A percentile compares a stretch with the other conserved stretches of the same genome.
Evolutionary conservation across 2,113 vertebrate species (phyloP).

Genomic region (Tonatia bakeri): DNA sequence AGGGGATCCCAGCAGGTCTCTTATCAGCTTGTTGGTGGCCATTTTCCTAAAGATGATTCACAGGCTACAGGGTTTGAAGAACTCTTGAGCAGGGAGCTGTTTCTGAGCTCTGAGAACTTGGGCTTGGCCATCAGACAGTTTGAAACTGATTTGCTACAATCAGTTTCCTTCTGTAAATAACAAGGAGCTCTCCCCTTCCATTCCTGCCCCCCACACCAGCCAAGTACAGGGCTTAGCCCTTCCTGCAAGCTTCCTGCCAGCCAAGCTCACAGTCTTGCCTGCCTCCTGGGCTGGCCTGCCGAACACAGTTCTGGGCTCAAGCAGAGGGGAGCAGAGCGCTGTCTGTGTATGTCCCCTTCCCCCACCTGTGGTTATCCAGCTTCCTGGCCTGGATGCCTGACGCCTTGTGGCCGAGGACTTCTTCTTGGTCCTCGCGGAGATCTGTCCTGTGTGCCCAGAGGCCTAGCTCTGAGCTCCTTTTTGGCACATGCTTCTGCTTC

Average conservation of each 20-base stretch:
- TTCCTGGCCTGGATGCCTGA: background rate
- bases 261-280: background rate
- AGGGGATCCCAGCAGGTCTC: background rate
- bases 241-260: background rate
- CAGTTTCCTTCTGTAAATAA: background rate
- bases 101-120: background rate
- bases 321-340: background rate
- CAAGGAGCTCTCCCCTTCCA: background rate
- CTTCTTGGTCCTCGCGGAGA: background rate
- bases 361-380: background rate
- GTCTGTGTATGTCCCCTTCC: background rate
- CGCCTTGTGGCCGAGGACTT: background rate
- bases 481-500: background rate
- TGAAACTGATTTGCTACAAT: background rate
- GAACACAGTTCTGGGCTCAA: background rate
- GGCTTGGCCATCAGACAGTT: background rate
- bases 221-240: background rate
- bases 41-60: background rate
- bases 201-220: background rate
- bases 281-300: background rate
- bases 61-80: background rate
- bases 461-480: background rate
- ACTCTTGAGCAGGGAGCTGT: background rate
- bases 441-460: background rate
- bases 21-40: background rate